phyloP scores from a whole-genome alignment of 2,888 invertebrate species.

The Teleogryllus oceanicus region DNA sequence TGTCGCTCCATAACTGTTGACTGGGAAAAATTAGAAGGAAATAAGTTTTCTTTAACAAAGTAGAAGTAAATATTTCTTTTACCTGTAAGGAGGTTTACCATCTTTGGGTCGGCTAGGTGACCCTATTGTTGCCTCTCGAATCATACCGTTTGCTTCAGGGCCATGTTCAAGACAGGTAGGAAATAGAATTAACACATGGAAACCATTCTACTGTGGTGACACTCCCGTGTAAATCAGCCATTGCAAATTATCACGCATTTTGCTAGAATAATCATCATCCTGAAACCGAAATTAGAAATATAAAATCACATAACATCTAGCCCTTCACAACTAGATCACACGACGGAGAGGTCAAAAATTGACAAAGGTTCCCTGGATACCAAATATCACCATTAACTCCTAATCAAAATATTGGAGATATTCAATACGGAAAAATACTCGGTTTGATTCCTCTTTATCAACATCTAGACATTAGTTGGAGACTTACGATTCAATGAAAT shows the following conservation, averaged over 20 bases:
- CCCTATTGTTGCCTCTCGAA: constrained; percentile 36
- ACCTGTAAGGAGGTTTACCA: constrained; percentile 59
- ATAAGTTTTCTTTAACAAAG: too few species aligned
- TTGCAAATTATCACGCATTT: constrained; percentile 28
- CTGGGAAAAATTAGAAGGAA: too few species aligned
- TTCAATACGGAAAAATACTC: too few species aligned
- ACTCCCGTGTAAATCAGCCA: constrained; percentile 48
- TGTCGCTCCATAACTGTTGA: too few species aligned
- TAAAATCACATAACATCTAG: constrained; percentile 2
- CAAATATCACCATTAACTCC: too few species aligned
- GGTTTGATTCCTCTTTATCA: neutral
- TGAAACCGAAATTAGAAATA: too few species aligned
- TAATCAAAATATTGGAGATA: too few species aligned
- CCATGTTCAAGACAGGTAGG: constrained; percentile 36
- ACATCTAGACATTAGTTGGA: neutral
- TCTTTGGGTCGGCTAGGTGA: constrained; percentile 46
- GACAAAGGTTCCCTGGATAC: too few species aligned
- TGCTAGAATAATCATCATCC: neutral
- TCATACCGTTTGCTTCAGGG: constrained; percentile 34
- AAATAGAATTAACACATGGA: constrained; percentile 46
- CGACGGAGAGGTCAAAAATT: too few species aligned
- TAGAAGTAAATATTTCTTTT: constrained; percentile 37
- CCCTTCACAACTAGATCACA: constrained; percentile 7
- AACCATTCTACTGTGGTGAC: constrained; percentile 54
- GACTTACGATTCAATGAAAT: too few species aligned